A percentile compares a stretch with the other conserved stretches of the same genome.
Conservation (phyloP, 2,113 vertebrate genomes). For the Amazona vittata region DNA sequence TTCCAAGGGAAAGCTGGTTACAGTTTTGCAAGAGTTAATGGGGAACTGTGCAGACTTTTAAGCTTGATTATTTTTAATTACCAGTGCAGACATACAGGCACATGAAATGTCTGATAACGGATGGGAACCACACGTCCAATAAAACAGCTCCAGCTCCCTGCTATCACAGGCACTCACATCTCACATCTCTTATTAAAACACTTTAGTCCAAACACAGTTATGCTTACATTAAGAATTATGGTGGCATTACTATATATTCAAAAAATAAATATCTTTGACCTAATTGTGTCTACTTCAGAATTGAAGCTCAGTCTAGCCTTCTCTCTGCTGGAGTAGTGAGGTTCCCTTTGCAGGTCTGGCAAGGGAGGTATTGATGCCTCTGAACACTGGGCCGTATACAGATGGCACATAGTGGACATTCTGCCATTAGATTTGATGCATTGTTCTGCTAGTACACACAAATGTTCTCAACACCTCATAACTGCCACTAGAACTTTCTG, state of each 20-base stretch:
- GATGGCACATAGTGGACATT: neutral
- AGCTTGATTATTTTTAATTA: neutral
- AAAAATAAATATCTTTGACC: neutral
- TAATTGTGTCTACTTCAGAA: neutral
- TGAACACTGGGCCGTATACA: neutral
- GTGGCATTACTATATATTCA: neutral
- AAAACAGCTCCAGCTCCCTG: neutral
- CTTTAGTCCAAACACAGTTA: neutral
- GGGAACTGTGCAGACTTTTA: neutral
- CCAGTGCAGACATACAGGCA: neutral
- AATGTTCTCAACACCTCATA: neutral
- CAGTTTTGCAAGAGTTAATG: neutral
- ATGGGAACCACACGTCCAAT: neutral
- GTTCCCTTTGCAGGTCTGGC: neutral
- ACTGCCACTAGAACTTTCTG: neutral
- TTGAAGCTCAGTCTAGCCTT: neutral
- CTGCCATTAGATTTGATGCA: neutral
- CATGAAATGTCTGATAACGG: neutral
- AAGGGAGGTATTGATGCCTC: neutral
- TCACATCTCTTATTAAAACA: neutral
- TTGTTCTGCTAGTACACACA: neutral
- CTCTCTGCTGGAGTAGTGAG: neutral
- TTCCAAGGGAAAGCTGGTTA: neutral
- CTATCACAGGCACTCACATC: neutral
- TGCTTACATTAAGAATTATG: neutral